Evolutionary conservation across 2,888 invertebrate species (phyloP).

Genomic region (Pachydiplax longipennis): DNA sequence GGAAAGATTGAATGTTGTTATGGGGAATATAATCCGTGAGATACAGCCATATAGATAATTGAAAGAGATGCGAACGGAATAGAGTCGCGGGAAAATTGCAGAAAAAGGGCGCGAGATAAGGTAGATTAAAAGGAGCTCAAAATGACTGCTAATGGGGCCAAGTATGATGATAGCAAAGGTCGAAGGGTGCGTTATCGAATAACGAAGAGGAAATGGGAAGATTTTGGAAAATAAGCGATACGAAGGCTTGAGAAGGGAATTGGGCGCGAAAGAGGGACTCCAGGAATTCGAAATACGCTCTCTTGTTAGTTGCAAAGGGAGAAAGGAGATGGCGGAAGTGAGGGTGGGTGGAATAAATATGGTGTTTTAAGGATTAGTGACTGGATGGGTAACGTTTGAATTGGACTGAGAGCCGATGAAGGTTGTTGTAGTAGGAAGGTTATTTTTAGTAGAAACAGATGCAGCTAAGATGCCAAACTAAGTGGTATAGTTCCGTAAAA

Average conservation of each 20-base stretch:
- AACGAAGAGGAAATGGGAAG: too few relatives aligned
- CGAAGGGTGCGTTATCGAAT: too few relatives aligned
- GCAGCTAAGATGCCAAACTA: too few relatives aligned
- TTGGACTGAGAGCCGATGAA: too few relatives aligned
- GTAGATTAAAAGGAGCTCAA: background rate
- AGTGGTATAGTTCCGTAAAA: too few relatives aligned
- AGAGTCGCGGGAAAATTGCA: background rate
- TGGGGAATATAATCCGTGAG: background rate
- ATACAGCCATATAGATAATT: background rate
- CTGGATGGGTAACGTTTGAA: background rate
- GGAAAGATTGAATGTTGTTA: background rate
- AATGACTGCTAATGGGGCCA: background rate
- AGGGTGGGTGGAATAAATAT: background rate
- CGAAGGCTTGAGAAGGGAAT: too few relatives aligned
- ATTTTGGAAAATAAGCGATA: too few relatives aligned
- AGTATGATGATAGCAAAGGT: background rate
- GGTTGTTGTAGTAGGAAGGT: too few relatives aligned
- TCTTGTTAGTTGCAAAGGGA: too few relatives aligned
- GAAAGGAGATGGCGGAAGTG: background rate
- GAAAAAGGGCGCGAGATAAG: background rate
- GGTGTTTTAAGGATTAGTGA: background rate
- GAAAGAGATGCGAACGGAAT: background rate
- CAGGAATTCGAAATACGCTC: too few relatives aligned
- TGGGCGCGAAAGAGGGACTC: too few relatives aligned
- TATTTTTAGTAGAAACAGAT: too few relatives aligned